phyloP scores from a whole-genome alignment of 2,888 invertebrate genomes.

The Xanthia icteritia region DNA sequence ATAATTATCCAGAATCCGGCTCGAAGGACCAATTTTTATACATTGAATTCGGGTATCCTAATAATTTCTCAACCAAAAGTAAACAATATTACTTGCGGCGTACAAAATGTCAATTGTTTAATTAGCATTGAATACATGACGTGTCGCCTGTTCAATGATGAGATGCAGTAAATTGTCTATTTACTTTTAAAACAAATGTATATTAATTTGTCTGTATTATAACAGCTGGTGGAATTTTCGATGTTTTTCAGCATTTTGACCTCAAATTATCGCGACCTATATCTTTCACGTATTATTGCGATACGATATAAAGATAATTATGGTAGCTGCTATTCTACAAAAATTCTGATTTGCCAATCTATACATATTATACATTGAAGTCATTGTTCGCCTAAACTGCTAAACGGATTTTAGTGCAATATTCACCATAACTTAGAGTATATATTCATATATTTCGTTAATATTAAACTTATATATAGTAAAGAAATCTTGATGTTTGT shows the following conservation, averaged over 20 bases:
- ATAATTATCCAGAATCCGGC: background rate
- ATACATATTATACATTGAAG: too few relatives aligned
- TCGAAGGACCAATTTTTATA: constrained; percentile 15
- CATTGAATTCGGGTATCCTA: background rate
- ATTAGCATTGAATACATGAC: constrained; percentile 17
- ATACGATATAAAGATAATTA: too few relatives aligned
- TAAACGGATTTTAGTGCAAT: too few relatives aligned
- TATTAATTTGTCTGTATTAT: background rate
- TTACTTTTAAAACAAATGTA: constrained; percentile 18
- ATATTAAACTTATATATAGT: too few relatives aligned
- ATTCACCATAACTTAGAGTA: too few relatives aligned
- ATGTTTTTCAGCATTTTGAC: background rate
- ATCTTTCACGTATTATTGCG: background rate
- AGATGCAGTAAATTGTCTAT: background rate
- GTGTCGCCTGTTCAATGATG: background rate
- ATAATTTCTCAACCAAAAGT: background rate
- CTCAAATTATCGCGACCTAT: background rate
- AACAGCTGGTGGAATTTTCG: constrained; percentile 13
- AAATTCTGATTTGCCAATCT: too few relatives aligned
- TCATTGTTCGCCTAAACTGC: too few relatives aligned
- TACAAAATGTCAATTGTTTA: constrained; percentile 4
- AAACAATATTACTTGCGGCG: background rate
- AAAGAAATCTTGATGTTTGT: too few relatives aligned
- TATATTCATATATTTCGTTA: too few relatives aligned
- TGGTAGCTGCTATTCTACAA: too few relatives aligned